Conservation (phyloP, 1,140 invertebrate genomes). For the Diabrotica undecimpunctata region DNA sequence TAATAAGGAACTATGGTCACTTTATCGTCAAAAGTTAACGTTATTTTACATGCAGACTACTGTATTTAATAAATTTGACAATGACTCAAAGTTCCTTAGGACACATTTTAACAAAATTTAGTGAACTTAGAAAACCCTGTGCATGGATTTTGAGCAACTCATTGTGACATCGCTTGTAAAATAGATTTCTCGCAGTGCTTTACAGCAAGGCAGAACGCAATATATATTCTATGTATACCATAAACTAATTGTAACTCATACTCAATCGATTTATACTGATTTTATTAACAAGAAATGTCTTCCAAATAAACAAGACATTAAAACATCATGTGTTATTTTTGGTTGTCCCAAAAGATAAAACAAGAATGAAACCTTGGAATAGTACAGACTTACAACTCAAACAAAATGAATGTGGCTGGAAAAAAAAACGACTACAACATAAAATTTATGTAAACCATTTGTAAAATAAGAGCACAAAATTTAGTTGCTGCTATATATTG, state of each 20-base stretch:
- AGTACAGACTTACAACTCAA: too few species aligned
- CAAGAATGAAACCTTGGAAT: not conserved
- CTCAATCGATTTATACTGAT: slow-evolving; percentile 45
- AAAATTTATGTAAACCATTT: too few species aligned
- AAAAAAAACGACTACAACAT: not conserved
- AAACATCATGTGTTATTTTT: slow-evolving; percentile 25
- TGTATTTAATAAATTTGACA: slow-evolving; percentile 11
- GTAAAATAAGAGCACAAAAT: too few species aligned
- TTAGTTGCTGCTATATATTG: too few species aligned
- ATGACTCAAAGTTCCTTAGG: not conserved
- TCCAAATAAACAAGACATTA: slow-evolving; percentile 47
- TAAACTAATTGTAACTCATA: slow-evolving; percentile 41
- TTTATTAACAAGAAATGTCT: slow-evolving; percentile 47
- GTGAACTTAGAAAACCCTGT: slow-evolving; percentile 14
- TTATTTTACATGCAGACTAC: too few species aligned
- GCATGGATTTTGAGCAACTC: slow-evolving; percentile 6
- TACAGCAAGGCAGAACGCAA: slow-evolving; percentile 28
- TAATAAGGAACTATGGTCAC: too few species aligned
- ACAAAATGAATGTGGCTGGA: not conserved
- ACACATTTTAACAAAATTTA: not conserved
- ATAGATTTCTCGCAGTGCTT: slow-evolving; percentile 30
- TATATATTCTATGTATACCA: slow-evolving; percentile 32
- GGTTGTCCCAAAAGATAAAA: slow-evolving; percentile 1
- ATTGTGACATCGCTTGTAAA: slow-evolving; percentile 33
- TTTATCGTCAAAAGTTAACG: too few species aligned